A percentile compares a stretch with the other conserved stretches of the same genome.
These are phyloP conservation scores for Brotula barbata DNA, from an alignment of 2,797 vertebrate species.

Conservation along the genomic window DNA sequence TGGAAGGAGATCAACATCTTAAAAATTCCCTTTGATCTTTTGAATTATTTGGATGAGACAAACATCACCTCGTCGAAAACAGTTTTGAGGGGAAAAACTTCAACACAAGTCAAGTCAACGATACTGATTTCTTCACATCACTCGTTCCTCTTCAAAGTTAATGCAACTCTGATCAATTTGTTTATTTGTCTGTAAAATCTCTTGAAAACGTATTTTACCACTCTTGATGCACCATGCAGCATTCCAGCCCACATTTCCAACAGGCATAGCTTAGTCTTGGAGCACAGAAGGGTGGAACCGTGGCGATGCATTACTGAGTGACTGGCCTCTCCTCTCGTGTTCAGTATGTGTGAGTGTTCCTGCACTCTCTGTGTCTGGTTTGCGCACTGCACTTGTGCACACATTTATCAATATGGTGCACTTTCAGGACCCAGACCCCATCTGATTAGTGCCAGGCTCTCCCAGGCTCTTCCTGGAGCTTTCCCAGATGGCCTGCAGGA, in stretches of 20 bases:
- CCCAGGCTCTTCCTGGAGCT: conserved; percentile 77
- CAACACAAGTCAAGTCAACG: conserved; percentile 2
- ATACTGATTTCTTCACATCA: conserved; percentile 27
- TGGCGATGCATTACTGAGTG: not conserved
- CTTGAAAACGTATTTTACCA: not conserved
- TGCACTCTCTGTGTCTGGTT: conserved; percentile 8
- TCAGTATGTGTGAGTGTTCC: not conserved
- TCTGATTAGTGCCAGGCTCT: conserved; percentile 60
- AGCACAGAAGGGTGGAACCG: not conserved
- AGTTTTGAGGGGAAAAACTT: conserved; percentile 19
- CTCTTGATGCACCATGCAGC: not conserved
- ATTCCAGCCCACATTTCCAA: not conserved
- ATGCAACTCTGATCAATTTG: not conserved
- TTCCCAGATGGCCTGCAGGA: conserved; percentile 80
- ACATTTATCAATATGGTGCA: conserved; percentile 57
- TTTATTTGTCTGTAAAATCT: not conserved
- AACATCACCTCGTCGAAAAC: conserved; percentile 36
- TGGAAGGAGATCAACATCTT: conserved; percentile 33
- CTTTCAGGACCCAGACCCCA: conserved; percentile 56
- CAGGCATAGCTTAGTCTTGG: not conserved
- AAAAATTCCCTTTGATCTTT: conserved; percentile 68
- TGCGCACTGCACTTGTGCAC: no score
- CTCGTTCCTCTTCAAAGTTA: conserved; percentile 17
- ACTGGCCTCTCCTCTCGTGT: not conserved
- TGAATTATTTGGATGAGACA: conserved; percentile 51